Evolutionary conservation across 2,797 vertebrate species (phyloP), one percentile per base, ranked within the genome.

Genomic region (Caiman crocodilus): DNA sequence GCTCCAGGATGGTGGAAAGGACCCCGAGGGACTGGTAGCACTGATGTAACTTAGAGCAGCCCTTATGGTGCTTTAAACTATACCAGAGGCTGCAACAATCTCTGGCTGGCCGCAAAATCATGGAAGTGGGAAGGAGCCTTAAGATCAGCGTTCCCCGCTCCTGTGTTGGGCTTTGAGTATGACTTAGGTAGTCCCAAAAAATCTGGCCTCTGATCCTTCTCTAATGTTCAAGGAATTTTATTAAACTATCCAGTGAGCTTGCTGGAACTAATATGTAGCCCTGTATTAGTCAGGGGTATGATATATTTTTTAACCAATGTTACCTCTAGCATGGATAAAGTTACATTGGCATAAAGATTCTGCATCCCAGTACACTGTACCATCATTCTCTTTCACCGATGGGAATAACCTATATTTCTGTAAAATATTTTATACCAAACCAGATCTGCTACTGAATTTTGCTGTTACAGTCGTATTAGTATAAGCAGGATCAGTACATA

Each of bases 361-460:
- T 76, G 28, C 1, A 57, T 21, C 1, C 14, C 7, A 0, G 13
- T 20, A 7, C 6, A 11, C 0, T 1, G 8, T 2, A 0, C 9
- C 0, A n/a, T 0, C 12, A 6, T 23, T 50, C 77, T 69, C 57
- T 81, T 4, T 1, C 6, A 25, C 56, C 67, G 3, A 3, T 14
- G 28, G 50, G n/a, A 4, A 2, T 50, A 82, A 60, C 32, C 77
- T 14, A 28, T 20, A 32, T 59, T 87, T 14, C 91, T 65, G 6
- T 50, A 50, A 5, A 59, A 26, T 57, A 60, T 79, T 83, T 69
- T 78, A 79, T 85, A 82, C 87, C 75, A 20, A 50, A 50, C 42
- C 42, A 50, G 9, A 50, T 50, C 42, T 64, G 17, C 79, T 78
- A 85, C 87, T 90, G 89, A 67, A 18, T 92, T 93, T 69, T 69